A percentile compares a stretch with the other conserved stretches of the same genome.
Evolutionary conservation across 2,797 vertebrate genomes (phyloP).

Genomic region (Cossypha dichroa): DNA sequence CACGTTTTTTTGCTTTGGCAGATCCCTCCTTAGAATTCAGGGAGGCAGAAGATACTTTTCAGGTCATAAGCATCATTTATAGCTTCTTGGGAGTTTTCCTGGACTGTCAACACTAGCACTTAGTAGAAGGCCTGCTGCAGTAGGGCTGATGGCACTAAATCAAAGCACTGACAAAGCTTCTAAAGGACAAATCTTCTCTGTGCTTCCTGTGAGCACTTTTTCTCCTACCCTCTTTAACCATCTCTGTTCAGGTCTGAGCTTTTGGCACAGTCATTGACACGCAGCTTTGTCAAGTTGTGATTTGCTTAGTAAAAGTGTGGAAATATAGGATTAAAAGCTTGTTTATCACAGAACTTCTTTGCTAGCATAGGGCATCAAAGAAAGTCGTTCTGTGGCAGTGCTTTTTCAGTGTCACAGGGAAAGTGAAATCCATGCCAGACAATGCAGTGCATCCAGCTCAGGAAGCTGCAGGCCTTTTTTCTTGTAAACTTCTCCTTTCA

Average conservation of each 20-base stretch:
- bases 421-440: background rate
- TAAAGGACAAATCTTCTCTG: background rate
- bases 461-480: background rate
- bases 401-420: background rate
- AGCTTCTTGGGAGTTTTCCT: background rate
- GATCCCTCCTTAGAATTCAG: background rate
- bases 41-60: background rate
- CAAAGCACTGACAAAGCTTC: background rate
- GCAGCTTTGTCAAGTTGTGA: background rate
- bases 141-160: background rate
- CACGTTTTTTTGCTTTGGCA: background rate
- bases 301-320: background rate
- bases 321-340: background rate
- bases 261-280: background rate
- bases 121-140: background rate
- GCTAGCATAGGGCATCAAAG: background rate
- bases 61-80: background rate
- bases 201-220: background rate
- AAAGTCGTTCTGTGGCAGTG: background rate
- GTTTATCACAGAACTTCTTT: constrained; percentile 8
- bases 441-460: background rate
- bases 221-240: background rate
- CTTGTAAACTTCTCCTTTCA: background rate
- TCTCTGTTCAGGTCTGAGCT: background rate
- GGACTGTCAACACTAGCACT: background rate